A percentile compares a stretch with the other conserved stretches of the same genome.
Evolutionary conservation across 2,113 vertebrate species (phyloP).

Genomic region (Vulpes lagopus): DNA sequence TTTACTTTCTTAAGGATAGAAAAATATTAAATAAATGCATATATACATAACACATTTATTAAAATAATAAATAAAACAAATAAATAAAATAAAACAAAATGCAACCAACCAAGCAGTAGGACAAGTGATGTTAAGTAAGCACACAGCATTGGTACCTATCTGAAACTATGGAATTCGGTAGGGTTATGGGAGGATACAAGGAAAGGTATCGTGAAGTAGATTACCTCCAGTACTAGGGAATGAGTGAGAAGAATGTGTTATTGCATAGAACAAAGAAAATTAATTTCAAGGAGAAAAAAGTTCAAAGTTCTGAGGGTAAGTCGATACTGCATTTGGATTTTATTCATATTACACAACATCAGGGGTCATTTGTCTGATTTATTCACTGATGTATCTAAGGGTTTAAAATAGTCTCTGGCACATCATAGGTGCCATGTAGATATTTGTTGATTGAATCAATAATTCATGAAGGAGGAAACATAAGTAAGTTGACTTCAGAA

Average conservation of each 20-base stretch:
- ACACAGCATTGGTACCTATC: neutral
- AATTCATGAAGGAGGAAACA: neutral
- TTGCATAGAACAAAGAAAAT: neutral
- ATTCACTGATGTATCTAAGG: neutral
- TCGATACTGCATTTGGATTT: neutral
- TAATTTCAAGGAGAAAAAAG: neutral
- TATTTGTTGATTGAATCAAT: neutral
- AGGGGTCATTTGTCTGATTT: neutral
- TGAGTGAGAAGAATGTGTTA: neutral
- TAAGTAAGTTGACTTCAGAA: neutral
- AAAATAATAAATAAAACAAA: neutral
- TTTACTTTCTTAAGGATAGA: neutral
- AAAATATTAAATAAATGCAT: neutral
- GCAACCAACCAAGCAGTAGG: neutral
- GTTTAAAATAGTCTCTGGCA: neutral
- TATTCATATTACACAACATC: neutral
- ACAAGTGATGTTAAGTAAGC: neutral
- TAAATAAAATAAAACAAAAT: neutral
- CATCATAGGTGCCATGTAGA: neutral
- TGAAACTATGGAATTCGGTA: rapidly evolving
- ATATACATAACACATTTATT: neutral
- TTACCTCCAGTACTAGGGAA: rapidly evolving
- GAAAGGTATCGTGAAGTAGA: neutral
- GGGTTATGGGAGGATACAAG: neutral
- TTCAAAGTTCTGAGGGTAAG: neutral